Percentiles rank a stretch among this genome's conserved stretches.
Conservation (phyloP, 2,113 vertebrate genomes). For the Grallaria varia region DNA sequence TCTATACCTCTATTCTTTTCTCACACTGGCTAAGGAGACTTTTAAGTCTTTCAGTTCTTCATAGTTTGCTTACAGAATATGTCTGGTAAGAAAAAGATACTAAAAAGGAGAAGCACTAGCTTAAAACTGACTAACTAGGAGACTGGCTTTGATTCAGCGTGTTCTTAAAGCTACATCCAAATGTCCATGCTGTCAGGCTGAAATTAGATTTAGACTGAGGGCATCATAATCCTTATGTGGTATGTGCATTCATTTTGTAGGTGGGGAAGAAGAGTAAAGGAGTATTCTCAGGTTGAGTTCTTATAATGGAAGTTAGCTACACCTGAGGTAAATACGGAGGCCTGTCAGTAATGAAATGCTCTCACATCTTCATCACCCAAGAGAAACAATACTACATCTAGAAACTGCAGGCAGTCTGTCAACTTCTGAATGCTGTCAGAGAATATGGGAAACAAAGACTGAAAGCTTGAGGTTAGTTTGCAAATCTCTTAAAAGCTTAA, state of each 20-base stretch:
- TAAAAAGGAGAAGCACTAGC: background rate
- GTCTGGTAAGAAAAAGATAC: background rate
- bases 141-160: background rate
- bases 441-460: background rate
- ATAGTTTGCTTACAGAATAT: background rate
- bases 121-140: background rate
- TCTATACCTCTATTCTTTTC: background rate
- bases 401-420: background rate
- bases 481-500: background rate
- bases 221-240: fast-evolving
- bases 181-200: background rate
- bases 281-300: background rate
- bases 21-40: background rate
- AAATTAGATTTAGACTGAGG: background rate
- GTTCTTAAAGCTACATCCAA: background rate
- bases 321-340: fast-evolving
- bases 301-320: background rate
- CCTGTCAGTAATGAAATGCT: background rate
- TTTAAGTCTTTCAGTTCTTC: background rate
- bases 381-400: background rate
- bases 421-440: background rate
- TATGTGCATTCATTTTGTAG: background rate
- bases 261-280: background rate
- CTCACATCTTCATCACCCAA: background rate
- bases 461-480: background rate